Evolutionary conservation across 2,888 invertebrate genomes (phyloP).

Genomic region (Cerceris ruficornis): DNA sequence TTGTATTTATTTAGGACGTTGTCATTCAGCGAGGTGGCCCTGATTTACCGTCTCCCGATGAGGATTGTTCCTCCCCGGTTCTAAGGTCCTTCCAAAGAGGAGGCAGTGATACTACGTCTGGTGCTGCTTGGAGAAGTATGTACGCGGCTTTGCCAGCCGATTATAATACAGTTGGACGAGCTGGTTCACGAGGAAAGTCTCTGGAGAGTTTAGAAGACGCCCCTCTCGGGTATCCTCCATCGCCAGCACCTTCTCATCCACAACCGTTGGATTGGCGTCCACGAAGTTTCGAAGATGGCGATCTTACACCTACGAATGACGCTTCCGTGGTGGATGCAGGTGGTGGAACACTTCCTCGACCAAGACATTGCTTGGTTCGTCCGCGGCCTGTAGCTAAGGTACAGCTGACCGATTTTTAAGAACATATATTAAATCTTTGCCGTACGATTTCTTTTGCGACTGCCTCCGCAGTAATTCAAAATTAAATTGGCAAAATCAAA

Average conservation of each 20-base stretch:
- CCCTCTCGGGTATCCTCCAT: slow-evolving; percentile 78
- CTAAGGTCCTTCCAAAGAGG: slow-evolving; percentile 78
- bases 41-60: slow-evolving; percentile 80
- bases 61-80: slow-evolving; percentile 80
- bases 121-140: slow-evolving; percentile 79
- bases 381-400: slow-evolving; percentile 92
- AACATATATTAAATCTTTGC: too few relatives aligned
- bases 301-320: slow-evolving; percentile 95
- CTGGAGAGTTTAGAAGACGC: slow-evolving; percentile 93
- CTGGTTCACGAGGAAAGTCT: slow-evolving; percentile 91
- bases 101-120: slow-evolving; percentile 63
- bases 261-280: slow-evolving; percentile 85
- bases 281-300: slow-evolving; percentile 93
- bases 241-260: slow-evolving; percentile 78
- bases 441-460: too few relatives aligned
- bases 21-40: slow-evolving; percentile 79
- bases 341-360: slow-evolving; percentile 92
- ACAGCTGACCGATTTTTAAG: slow-evolving; percentile 2
- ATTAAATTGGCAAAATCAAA: too few relatives aligned
- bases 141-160: slow-evolving; percentile 78
- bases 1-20: slow-evolving; percentile 72
- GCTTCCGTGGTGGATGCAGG: slow-evolving; percentile 84
- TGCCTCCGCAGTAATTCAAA: too few relatives aligned
- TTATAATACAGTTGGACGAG: slow-evolving; percentile 82
- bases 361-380: slow-evolving; percentile 88